Base-by-base conservation (phyloP, 2,888 invertebrate species). In the Argyra leucocephala region DNA sequence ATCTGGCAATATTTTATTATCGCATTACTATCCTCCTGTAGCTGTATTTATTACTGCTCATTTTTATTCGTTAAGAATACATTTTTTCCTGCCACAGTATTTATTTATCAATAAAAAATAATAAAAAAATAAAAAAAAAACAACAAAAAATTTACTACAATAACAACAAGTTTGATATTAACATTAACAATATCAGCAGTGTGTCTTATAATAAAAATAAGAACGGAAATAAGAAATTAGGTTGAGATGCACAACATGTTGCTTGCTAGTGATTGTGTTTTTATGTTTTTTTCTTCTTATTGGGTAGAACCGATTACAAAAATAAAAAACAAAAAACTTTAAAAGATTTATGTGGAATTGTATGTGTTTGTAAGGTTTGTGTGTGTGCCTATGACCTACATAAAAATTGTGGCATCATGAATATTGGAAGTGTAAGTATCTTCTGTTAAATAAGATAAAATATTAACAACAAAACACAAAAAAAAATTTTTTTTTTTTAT, bases 221-320 rank as follows among this genome's bases (percentile, higher is more conserved):
- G 48, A 48, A 48, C 48, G 48, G 48, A 48, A 48, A 48, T 48
- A 48, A 48, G 48, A 48, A 48, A 48, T 48, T 48, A 48, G 48
- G 48, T 48, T 48, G 48, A 48, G 48, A 48, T 48, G 48, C 48
- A 48, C 18, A 48, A 48, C 48, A 48, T 48, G 48, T 48, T 48
- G 15, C 48, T 48, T 48, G 3, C 15, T 48, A 5, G 12, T 48
- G 15, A 18, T 48, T 9, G 4, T 48, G 48, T 48, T 48, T 15
- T 48, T n/a, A 48, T 48, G 12, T 6, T 48, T 48, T 48, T 48
- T n/a, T 18, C 48, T 15, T 15, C n/a, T 48, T 18, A 18, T 48
- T 15, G 15, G 18, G 15, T 48, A 48, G 48, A 48, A 48, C 48
- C 12, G 48, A 48, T 48, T 48, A n/a, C 7, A 37, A 48, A 48